Base-by-base conservation (phyloP, 2,888 invertebrate genomes). In the Sesia bembeciformis region DNA sequence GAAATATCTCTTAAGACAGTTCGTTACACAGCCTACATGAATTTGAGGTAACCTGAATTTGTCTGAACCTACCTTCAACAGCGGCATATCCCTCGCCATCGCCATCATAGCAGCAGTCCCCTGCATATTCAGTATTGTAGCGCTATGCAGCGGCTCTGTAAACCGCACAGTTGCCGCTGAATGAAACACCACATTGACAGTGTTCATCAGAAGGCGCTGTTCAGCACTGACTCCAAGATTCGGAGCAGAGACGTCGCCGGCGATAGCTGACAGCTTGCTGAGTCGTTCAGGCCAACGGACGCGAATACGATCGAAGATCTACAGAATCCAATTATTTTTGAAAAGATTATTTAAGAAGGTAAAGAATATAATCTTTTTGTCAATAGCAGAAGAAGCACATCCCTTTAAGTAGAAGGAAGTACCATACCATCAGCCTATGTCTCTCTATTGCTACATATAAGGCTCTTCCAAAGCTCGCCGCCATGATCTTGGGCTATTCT, bases 81-180 rank as follows among this genome's bases (percentile, higher is more conserved):
- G 90, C 3, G 91, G 91, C 93, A 98, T 97, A 66, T 93, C 91
- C 59, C 92, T 92, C 77, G 97, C 97, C 54, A 99, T 84, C 57
- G 95, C 93, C 55, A 98, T 84, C 55, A 99, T 88, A 54, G 94
- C 91, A 62, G 95, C 94, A 0, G 98, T 98, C 40, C 97, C 98
- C 52, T 95, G 91, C 0, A 98, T 95, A 78, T 99, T 99, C 70
- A 98, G 92, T 56, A 94, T 93, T 0, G 98, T 93, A 0, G 98
- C 97, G 3, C 94, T 91, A 78, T 95, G 95, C 40, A 99, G 91
- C 0, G 95, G 94, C 74, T 99, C 98, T 66, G 98, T 96, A 77
- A 99, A 99, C 66, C 95, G 93, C 23, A 99, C 97, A 0, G 98
- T 98, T 0, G 98, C 98, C 0, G 98, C 99, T 39, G 97, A 96